Evolutionary conservation across 2,113 vertebrate species (phyloP).

Genomic region (Brachirus orientalis): DNA sequence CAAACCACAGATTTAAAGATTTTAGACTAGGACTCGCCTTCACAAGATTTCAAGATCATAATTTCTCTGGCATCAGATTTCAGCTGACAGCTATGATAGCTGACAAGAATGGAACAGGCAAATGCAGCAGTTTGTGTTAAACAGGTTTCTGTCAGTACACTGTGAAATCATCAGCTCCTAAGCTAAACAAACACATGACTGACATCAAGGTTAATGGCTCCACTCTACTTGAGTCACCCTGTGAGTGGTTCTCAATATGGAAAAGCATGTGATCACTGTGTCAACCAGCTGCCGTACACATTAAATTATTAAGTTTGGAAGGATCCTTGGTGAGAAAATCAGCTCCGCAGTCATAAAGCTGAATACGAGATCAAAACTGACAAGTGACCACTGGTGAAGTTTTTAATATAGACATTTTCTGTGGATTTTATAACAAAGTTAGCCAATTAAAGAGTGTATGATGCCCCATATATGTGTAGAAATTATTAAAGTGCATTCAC

Average conservation of each 20-base stretch:
- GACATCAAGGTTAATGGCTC: constrained; percentile 12
- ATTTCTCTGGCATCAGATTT: neutral
- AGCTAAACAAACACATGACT: constrained; percentile 37
- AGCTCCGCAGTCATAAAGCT: constrained; percentile 32
- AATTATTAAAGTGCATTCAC: no score
- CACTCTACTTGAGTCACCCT: constrained; percentile 19
- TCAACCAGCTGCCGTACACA: constrained; percentile 44
- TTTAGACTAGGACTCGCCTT: neutral
- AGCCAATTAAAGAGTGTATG: no score
- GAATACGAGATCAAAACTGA: constrained; percentile 46
- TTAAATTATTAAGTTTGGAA: constrained; percentile 44
- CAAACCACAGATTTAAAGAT: neutral
- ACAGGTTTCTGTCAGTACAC: constrained; percentile 2
- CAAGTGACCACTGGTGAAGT: no score
- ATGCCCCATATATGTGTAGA: no score
- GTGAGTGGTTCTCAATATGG: constrained; percentile 17
- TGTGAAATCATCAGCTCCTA: constrained; percentile 13
- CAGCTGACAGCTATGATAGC: no score
- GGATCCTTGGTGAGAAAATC: constrained; percentile 45
- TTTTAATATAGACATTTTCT: no score
- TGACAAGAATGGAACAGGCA: neutral
- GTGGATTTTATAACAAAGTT: no score
- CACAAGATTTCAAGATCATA: neutral
- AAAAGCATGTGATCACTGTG: constrained; percentile 29
- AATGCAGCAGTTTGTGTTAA: neutral